Base-by-base conservation (phyloP, 2,888 invertebrate genomes). In the Perithous albicinctus region DNA sequence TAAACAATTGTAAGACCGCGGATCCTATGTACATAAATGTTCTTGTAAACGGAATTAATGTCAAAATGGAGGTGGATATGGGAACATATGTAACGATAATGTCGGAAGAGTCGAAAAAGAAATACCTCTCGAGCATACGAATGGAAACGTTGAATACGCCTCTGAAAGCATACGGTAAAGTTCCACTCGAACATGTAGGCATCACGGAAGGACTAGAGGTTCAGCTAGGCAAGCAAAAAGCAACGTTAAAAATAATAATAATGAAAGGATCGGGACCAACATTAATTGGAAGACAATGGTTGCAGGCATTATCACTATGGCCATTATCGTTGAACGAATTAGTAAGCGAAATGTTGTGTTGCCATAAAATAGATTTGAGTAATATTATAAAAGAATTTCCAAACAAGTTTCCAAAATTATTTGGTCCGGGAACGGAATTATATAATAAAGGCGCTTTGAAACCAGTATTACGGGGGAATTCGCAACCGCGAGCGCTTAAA, bases 401-500 rank as follows among this genome's bases (percentile, higher is more conserved):
- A 51, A 20, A 38, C 4, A 43, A 77, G 26, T 82, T 72, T 73
- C 80, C 75, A 12, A 54, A 61, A 18, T 66, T 82, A 41, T 84
- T 83, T 20, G 83, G 82, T 7, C 18, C 38, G 18, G 84, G 80
- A 35, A 10, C 64, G 6, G 84, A 83, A 12, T 63, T 66, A 51
- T 85, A 73, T 46, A 85, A 83, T 35, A 80, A 83, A 81, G 79
- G 83, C 1, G 72, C 15, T 32, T 29, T 83, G 1, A 79, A 81
- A 41, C 48, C 87, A 46, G 77, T 77, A 26, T 43, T 86, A 6
- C 85, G 85, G 75, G 38, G 78, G 23, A 64, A 84, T 73, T 66
- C 83, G 12, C 26, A 61, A 8, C 86, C 87, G 48, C 79, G n/a
- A 59, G 86, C 85, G 56, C 64, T 85, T 2, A 88, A 86, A 79